phyloP scores from a whole-genome alignment of 2,888 invertebrate genomes.

The Ormyrus pomaceus region DNA sequence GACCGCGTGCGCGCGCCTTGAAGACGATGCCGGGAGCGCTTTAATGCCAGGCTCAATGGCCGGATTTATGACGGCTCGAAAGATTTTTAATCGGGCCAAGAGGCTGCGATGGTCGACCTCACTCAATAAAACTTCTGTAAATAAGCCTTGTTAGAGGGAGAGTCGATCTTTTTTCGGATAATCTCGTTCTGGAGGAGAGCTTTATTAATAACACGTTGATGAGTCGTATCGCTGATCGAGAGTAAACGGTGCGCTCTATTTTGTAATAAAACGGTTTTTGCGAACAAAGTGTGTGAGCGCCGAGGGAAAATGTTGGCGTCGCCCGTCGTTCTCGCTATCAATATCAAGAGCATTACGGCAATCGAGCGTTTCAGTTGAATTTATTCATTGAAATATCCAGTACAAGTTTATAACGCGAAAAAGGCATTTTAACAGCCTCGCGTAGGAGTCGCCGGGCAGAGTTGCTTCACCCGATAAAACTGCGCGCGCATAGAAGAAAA shows the following conservation, averaged over 20 bases:
- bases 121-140: conserved; percentile 55
- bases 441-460: conserved; percentile 26
- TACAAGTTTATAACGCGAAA: conserved; percentile 16
- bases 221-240: no score
- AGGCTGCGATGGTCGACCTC: conserved; percentile 30
- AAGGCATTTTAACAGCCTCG: conserved; percentile 1
- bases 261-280: neutral
- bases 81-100: conserved; percentile 34
- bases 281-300: neutral
- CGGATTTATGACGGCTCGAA: conserved; percentile 24
- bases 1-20: neutral
- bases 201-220: no score
- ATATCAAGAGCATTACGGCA: conserved; percentile 18
- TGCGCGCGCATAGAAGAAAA: conserved; percentile 26
- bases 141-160: conserved; percentile 49
- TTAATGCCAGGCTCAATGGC: conserved; percentile 9
- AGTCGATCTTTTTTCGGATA: neutral
- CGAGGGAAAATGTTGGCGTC: neutral
- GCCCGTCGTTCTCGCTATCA: neutral
- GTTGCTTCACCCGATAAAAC: conserved; percentile 41
- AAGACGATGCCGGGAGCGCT: conserved; percentile 3
- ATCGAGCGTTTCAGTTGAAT: conserved; percentile 13
- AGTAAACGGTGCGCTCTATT: no score
- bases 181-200: no score
- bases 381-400: conserved; percentile 24